Evolutionary conservation across 2,113 vertebrate genomes (phyloP).

Genomic region (Eonycteris spelaea): DNA sequence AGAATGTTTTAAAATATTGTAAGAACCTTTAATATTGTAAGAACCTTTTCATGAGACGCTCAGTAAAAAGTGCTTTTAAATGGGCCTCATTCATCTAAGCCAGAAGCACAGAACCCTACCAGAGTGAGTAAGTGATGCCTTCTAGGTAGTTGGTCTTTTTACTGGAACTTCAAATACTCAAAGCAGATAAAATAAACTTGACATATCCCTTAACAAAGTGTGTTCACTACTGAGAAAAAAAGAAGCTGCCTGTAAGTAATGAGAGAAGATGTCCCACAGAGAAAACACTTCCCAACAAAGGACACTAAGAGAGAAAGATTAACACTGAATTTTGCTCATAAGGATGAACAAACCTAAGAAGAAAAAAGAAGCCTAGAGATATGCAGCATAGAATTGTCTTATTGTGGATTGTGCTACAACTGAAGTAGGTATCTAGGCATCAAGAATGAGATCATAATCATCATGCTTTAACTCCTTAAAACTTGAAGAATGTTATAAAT

Average conservation of each 20-base stretch:
- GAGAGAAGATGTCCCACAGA: not conserved
- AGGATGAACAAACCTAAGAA: not conserved
- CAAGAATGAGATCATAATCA: not conserved
- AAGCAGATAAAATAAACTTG: conserved; percentile 61
- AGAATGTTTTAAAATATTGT: conserved; percentile 48
- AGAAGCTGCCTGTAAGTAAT: conserved; percentile 3
- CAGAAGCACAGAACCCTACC: not conserved
- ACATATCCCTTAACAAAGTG: conserved; percentile 9
- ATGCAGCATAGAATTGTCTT: not conserved
- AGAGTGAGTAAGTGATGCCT: not conserved
- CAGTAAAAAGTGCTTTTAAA: conserved; percentile 27
- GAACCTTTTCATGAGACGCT: conserved; percentile 43
- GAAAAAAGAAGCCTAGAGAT: not conserved
- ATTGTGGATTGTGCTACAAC: not conserved
- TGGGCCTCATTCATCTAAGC: conserved; percentile 27
- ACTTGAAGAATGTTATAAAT: not conserved
- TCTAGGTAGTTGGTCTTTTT: conserved; percentile 40
- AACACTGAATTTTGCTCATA: conserved; percentile 36
- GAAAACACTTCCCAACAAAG: conserved; percentile 56
- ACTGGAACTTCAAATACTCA: conserved; percentile 57
- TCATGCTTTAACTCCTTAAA: not conserved
- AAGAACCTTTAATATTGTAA: conserved; percentile 35
- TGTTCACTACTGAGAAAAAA: conserved; percentile 26
- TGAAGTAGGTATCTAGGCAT: not conserved
- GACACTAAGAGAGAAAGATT: conserved; percentile 49